phyloP scores from a whole-genome alignment of 1,140 invertebrate species.

The Stenopsyche tienmushanensis region DNA sequence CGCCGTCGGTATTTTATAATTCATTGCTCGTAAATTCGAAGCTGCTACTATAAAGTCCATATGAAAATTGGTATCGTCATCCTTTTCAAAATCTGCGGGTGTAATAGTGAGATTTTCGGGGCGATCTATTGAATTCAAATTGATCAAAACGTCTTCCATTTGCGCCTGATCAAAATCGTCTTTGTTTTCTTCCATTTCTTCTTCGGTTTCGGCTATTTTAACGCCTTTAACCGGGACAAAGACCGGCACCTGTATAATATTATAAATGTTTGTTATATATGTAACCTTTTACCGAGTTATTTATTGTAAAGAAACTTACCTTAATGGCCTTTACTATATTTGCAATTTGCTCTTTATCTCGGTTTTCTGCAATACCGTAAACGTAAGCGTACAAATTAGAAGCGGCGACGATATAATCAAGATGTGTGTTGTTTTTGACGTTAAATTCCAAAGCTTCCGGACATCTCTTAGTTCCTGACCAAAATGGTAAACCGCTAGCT shows the following conservation, averaged over 20 bases:
- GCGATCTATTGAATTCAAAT: slow-evolving; percentile 63
- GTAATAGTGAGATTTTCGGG: slow-evolving; percentile 67
- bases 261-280: neutral
- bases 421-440: slow-evolving; percentile 72
- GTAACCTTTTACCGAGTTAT: too few species aligned
- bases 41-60: slow-evolving; percentile 99
- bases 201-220: slow-evolving; percentile 97
- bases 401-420: slow-evolving; percentile 90
- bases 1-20: slow-evolving; percentile 92
- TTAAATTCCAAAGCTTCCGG: slow-evolving; percentile 80
- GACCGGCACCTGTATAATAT: slow-evolving; percentile 73
- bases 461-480: slow-evolving; percentile 98
- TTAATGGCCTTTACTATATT: slow-evolving; percentile 65
- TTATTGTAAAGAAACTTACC: too few species aligned
- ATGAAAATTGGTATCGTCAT: slow-evolving; percentile 97
- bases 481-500: slow-evolving; percentile 91
- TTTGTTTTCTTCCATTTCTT: slow-evolving; percentile 77
- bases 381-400: slow-evolving; percentile 93
- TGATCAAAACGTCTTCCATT: slow-evolving; percentile 66
- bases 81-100: slow-evolving; percentile 97
- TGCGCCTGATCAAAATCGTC: slow-evolving; percentile 76
- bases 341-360: slow-evolving; percentile 68
- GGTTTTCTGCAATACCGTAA: slow-evolving; percentile 76
- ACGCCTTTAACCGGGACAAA: slow-evolving; percentile 93
- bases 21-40: slow-evolving; percentile 93